Evolutionary conservation across 2,113 vertebrate species (phyloP).

Genomic region (Paralichthys olivaceus): DNA sequence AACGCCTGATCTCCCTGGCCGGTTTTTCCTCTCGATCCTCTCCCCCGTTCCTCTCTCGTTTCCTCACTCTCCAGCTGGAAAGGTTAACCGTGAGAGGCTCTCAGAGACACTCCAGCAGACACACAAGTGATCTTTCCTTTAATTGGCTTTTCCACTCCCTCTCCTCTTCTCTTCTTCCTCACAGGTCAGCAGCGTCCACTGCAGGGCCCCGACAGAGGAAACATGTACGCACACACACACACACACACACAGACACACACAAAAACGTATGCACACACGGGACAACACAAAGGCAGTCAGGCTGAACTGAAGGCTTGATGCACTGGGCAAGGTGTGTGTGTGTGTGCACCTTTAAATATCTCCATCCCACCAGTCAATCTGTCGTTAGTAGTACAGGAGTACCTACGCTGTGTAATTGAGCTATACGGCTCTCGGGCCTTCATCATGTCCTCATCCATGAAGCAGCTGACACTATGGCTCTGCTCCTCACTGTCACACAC

Average conservation of each 20-base stretch:
- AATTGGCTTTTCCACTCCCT: conserved; percentile 83
- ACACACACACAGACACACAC: conserved; percentile 35
- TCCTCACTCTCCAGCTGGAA: conserved; percentile 76
- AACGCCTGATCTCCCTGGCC: conserved; percentile 78
- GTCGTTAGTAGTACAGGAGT: conserved; percentile 68
- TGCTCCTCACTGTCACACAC: conserved; percentile 54
- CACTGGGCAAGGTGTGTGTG: conserved; percentile 40
- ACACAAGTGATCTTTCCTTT: conserved; percentile 85
- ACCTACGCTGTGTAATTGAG: conserved; percentile 71
- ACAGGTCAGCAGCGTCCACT: conserved; percentile 77
- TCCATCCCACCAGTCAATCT: conserved; percentile 66
- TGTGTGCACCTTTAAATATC: conserved; percentile 67
- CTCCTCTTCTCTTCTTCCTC: conserved; percentile 66
- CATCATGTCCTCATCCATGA: conserved; percentile 73
- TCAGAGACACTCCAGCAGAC: conserved; percentile 81
- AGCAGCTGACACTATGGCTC: conserved; percentile 61
- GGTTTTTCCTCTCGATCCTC: conserved; percentile 71
- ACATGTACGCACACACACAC: conserved; percentile 45
- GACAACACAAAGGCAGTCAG: conserved; percentile 53
- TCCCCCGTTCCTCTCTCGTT: conserved; percentile 75
- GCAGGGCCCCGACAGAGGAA: conserved; percentile 70
- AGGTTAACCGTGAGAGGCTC: conserved; percentile 82
- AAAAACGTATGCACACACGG: neutral
- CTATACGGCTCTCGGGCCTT: conserved; percentile 66
- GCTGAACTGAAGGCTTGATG: conserved; percentile 71